phyloP scores from a whole-genome alignment of 2,113 vertebrate genomes.

The Chaetops frenatus region DNA sequence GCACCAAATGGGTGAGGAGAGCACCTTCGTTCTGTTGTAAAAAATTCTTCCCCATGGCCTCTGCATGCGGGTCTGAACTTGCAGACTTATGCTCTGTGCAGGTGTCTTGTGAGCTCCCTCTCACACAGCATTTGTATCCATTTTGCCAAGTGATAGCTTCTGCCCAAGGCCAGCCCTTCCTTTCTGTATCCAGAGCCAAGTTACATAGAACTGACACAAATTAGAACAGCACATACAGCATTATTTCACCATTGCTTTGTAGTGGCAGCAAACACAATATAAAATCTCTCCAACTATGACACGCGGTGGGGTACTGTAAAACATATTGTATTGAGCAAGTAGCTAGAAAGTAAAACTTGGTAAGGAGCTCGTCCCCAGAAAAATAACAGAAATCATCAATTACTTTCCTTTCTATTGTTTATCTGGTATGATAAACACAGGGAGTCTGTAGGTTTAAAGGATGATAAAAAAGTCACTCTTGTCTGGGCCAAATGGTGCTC shows the following conservation, averaged over 20 bases:
- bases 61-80: background rate
- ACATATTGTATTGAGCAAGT: background rate
- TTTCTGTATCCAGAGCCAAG: background rate
- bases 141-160: background rate
- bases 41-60: background rate
- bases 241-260: background rate
- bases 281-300: background rate
- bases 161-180: background rate
- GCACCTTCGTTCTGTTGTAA: background rate
- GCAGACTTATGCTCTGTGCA: background rate
- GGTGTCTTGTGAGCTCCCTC: accelerated
- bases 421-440: background rate
- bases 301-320: background rate
- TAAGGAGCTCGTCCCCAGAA: background rate
- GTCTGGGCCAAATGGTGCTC: background rate
- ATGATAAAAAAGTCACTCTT: background rate
- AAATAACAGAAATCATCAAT: background rate
- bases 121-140: background rate
- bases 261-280: background rate
- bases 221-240: background rate
- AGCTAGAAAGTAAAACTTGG: background rate
- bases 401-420: background rate
- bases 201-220: accelerated
- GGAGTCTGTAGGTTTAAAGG: background rate
- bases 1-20: background rate